Base-by-base conservation (phyloP, 2,888 invertebrate species). In the Cataglyphis altisquamis region DNA sequence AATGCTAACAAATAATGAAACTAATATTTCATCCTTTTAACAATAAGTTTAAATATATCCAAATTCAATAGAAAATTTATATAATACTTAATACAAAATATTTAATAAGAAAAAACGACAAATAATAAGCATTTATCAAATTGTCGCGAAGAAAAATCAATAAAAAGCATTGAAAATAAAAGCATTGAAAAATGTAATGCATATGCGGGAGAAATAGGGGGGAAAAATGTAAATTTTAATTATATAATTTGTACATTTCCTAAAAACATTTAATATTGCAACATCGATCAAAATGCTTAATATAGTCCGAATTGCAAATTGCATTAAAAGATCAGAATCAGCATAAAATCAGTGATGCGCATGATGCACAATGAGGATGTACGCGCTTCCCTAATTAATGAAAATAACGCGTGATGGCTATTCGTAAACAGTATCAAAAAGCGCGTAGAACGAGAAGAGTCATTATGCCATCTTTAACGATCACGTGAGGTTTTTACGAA, bases 341-440 rank as follows among this genome's bases (percentile, higher is more conserved):
- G 39, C 39, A 12, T 29, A 39, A 55, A 66, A 77, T 77, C 66
- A 29, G 55, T 64, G 39, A 55, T 75, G 75, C 36, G 66, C 39
- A 66, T 66, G 29, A 39, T n/a, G 8, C 15, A 10, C 18, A 36
- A 36, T 36, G 12, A 52, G 64, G 10, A 66, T 77, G 45, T 15
- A 21, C 36, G 25, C 18, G n/a, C n/a, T 64, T 15, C n/a, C 39
- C 15, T 39, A 55, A 75, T 75, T 75, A 48, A 75, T 55, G 39
- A 75, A 55, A 39, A 25, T 48, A 36, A 29, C 66, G 39, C 25
- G 15, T 66, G n/a, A 55, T 25, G 10, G 25, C 52, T 25, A 75
- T 75, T 55, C 66, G 66, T 39, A 55, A 77, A 66, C 29, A 64
- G 25, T 25, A 64, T 64, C 21, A 21, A 12, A 64, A 21, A 41